These are phyloP conservation scores for Platyrinchus mystaceus DNA, from an alignment of 2,797 vertebrate species.

Conservation along the genomic window DNA sequence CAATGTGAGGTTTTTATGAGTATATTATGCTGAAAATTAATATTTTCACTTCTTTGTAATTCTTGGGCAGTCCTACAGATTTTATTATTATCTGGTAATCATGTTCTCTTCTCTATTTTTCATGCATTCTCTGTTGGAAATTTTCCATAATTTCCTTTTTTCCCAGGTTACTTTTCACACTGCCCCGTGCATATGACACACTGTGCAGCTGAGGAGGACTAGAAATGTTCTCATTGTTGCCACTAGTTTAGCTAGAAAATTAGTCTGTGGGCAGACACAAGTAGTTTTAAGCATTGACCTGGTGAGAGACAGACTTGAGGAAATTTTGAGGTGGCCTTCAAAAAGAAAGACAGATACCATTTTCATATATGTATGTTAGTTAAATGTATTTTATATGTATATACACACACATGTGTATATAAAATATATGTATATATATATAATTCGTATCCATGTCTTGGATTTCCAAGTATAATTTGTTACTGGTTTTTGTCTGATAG, in stretches of 20 bases:
- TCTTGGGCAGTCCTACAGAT: neutral
- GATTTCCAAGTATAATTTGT: neutral
- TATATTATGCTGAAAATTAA: neutral
- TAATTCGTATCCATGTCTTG: neutral
- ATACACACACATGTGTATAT: neutral
- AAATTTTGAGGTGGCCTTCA: neutral
- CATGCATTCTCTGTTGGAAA: neutral
- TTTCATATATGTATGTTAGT: neutral
- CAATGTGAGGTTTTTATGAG: neutral
- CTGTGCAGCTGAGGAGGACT: neutral
- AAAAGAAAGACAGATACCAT: neutral
- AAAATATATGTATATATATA: neutral
- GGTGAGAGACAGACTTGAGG: neutral
- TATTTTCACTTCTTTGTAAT: neutral
- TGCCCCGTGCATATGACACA: accelerated
- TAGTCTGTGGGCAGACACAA: neutral
- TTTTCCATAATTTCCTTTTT: neutral
- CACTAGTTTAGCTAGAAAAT: neutral
- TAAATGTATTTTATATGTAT: neutral
- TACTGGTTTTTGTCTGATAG: neutral
- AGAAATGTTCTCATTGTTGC: neutral
- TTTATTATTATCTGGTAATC: neutral
- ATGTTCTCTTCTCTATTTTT: neutral
- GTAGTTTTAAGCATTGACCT: neutral
- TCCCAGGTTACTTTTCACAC: neutral